Conservation (phyloP, 2,888 invertebrate genomes). For the Camptogramma bilineatum region DNA sequence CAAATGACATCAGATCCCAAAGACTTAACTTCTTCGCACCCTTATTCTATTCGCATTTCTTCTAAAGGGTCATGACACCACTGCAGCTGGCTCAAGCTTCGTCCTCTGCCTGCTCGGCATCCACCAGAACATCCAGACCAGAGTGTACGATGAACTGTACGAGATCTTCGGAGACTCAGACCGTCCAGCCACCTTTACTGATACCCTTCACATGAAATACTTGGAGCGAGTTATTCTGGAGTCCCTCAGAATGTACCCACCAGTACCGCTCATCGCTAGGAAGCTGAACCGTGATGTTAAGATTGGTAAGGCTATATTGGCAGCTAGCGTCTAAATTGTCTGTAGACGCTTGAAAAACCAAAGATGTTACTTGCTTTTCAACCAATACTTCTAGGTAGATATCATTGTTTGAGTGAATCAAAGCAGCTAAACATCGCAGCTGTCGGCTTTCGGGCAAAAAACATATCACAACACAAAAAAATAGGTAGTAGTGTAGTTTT, state of each 20-base stretch:
- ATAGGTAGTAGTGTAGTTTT: no score
- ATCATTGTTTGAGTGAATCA: no score
- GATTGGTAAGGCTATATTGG: conserved; percentile 85
- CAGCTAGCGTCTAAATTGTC: no score
- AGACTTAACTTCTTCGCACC: no score
- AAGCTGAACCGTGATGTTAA: conserved; percentile 89
- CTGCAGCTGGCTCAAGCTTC: conserved; percentile 93
- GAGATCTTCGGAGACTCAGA: conserved; percentile 92
- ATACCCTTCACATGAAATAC: conserved; percentile 93
- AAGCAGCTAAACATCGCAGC: no score
- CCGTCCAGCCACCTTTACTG: conserved; percentile 90
- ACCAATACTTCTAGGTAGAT: no score
- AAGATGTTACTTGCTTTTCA: no score
- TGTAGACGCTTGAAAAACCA: background rate
- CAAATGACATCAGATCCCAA: no score
- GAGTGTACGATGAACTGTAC: conserved; percentile 90
- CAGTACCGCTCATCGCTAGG: conserved; percentile 91
- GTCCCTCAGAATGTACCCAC: conserved; percentile 91
- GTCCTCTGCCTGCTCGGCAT: conserved; percentile 93
- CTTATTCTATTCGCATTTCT: background rate
- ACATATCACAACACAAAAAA: no score
- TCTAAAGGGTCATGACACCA: conserved; percentile 79
- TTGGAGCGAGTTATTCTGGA: conserved; percentile 92
- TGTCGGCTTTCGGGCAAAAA: no score
- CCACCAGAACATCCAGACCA: conserved; percentile 91